Base-by-base conservation (phyloP, 2,888 invertebrate genomes). In the Dryobotodes eremita region DNA sequence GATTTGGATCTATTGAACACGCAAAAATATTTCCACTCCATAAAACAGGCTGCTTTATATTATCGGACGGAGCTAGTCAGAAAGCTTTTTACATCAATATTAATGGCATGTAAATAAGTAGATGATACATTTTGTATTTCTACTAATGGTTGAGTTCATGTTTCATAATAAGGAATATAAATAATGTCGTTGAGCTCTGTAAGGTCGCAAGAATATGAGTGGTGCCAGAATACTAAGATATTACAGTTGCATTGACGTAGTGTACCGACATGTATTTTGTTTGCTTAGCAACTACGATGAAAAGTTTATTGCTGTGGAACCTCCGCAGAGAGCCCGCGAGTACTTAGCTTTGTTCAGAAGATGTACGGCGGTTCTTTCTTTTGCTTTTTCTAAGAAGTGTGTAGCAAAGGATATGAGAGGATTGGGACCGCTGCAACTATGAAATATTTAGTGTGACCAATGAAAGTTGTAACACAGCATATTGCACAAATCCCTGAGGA, bases 301-400 rank as follows among this genome's bases (percentile, higher is more conserved):
- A 91, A 92, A 90, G 88, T 88, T 89, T 89, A 91, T 91, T 91
- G 89, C 89, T 89, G 72, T 79, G 82, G 82, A 88, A 86, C 86
- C 91, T 88, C 89, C 82, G 73, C 82, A 84, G 90, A 89, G 86
- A 78, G 87, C 87, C 87, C 88, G 87, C 88, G 86, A 86, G 90
- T 90, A 90, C 91, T 92, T 89, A 89, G 91, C 90, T 91, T 90
- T 91, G 90, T 91, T 90, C 82, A 84, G 81, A 81, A 88, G 83
- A 87, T 80, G 86, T 84, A 87, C 78, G 84, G 81, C 79, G 80
- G 77, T 85, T 83, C 80, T 84, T 89, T 90, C 85, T 88, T 87
- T 81, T 72, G 71, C 72, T 71, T 71, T 85, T 88, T 75, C 53
- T 78, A 69, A 73, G 65, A 75, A 83, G 71, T 80, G 69, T 79